Percentiles rank a stretch among this genome's conserved stretches.
phyloP scores from a whole-genome alignment of 1,140 invertebrate species.

The Lepidotrigona ventralis region DNA sequence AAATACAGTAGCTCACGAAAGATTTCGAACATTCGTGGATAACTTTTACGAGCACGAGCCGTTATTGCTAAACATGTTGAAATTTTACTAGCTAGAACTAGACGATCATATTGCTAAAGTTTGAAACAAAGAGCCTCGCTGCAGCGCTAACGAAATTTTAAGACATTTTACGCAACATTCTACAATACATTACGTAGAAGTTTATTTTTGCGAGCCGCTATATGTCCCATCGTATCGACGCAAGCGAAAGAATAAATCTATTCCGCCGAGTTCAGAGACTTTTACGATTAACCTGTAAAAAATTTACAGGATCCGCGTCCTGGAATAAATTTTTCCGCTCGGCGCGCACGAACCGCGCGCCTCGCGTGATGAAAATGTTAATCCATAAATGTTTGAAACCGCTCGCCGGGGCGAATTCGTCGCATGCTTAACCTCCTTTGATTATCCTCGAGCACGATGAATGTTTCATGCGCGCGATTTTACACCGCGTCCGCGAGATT shows the following conservation, averaged over 20 bases:
- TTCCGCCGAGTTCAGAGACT: background rate
- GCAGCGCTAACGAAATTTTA: background rate
- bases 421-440: slow-evolving; percentile 39
- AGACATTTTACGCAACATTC: background rate
- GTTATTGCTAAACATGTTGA: too few relatives aligned
- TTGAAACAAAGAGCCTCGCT: background rate
- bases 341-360: background rate
- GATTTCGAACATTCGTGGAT: background rate
- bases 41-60: background rate
- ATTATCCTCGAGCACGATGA: slow-evolving; percentile 31
- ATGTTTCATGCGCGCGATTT: slow-evolving; percentile 32
- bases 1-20: background rate
- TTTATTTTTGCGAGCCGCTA: too few relatives aligned
- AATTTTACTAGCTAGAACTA: too few relatives aligned
- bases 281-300: slow-evolving; percentile 23
- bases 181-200: too few relatives aligned
- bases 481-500: background rate
- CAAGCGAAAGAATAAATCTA: background rate
- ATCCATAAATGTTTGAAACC: slow-evolving; percentile 39
- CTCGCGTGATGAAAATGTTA: slow-evolving; percentile 41
- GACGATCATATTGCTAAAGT: background rate
- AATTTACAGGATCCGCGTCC: slow-evolving; percentile 1
- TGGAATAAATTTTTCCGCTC: slow-evolving; percentile 10
- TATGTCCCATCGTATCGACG: background rate
- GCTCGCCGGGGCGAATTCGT: slow-evolving; percentile 28